Percentiles rank a stretch among this genome's conserved stretches.
phyloP scores from a whole-genome alignment of 2,113 vertebrate species.

The Pluvialis apricaria region DNA sequence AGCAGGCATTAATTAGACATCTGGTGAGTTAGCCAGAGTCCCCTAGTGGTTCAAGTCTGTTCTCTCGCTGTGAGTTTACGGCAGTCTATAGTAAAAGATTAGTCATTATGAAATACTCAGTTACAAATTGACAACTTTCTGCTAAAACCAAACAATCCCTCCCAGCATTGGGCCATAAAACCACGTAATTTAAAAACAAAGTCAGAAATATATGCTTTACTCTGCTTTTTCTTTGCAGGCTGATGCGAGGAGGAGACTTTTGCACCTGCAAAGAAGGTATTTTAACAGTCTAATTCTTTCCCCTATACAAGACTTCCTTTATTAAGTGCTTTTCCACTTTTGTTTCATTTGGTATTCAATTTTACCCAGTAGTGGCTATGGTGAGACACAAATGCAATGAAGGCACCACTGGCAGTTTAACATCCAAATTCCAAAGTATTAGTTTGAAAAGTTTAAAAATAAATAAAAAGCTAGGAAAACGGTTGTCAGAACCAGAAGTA shows the following conservation, averaged over 20 bases:
- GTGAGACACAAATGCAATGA: not conserved
- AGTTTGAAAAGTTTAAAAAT: not conserved
- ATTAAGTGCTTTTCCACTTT: not conserved
- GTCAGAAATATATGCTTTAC: not conserved
- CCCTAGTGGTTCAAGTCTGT: conserved; percentile 25
- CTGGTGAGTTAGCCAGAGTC: conserved; percentile 53
- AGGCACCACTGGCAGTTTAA: not conserved
- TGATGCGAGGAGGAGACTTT: not conserved
- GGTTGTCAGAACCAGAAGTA: not conserved
- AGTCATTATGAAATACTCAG: conserved; percentile 41
- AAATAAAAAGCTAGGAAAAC: not conserved
- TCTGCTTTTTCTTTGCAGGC: not conserved
- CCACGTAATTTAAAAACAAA: not conserved
- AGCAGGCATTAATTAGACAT: conserved; percentile 76
- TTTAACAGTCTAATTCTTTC: not conserved
- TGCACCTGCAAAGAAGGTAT: not conserved
- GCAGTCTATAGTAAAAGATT: not conserved
- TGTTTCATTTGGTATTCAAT: not conserved
- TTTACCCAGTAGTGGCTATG: not conserved
- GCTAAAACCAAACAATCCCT: conserved; percentile 43
- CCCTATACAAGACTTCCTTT: not conserved
- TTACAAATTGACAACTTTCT: conserved; percentile 56
- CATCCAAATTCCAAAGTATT: fast-evolving
- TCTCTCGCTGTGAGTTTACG: conserved; percentile 44
- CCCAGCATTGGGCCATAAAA: not conserved